Conservation (phyloP, 2,797 vertebrate genomes). For the Philypnodon macrostomus region DNA sequence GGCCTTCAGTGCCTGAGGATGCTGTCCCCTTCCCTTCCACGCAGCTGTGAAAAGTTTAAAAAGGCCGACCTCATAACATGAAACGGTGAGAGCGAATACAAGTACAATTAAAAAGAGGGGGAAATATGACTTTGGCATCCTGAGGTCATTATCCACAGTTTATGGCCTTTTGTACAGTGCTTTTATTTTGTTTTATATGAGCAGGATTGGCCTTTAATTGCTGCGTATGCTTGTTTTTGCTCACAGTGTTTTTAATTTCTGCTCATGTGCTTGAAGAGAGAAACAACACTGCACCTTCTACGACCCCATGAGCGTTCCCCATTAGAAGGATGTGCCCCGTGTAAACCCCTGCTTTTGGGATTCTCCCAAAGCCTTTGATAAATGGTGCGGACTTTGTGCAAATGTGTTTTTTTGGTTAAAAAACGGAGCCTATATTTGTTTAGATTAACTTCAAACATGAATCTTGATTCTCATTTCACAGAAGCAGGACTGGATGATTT, state of each 20-base stretch:
- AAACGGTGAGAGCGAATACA: constrained; percentile 72
- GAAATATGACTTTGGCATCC: constrained; percentile 80
- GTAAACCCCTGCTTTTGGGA: constrained; percentile 30
- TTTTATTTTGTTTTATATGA: constrained; percentile 80
- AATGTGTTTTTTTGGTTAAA: constrained; percentile 33
- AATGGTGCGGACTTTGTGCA: constrained; percentile 23
- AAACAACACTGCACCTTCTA: constrained; percentile 56
- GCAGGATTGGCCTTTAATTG: constrained; percentile 74
- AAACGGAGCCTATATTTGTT: constrained; percentile 21
- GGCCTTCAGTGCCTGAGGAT: constrained; percentile 71
- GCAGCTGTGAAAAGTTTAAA: constrained; percentile 79
- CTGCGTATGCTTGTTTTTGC: constrained; percentile 72
- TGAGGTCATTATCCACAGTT: constrained; percentile 78
- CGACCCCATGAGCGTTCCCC: constrained; percentile 60
- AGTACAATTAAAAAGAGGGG: constrained; percentile 72
- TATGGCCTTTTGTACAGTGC: constrained; percentile 77
- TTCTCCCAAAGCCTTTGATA: constrained; percentile 32
- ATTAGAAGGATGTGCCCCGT: constrained; percentile 30
- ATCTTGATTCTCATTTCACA: too few relatives aligned
- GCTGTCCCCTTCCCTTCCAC: constrained; percentile 73
- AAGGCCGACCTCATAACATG: constrained; percentile 74
- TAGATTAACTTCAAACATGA: constrained; percentile 8
- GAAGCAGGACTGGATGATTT: too few relatives aligned
- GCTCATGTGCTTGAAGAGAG: constrained; percentile 44
- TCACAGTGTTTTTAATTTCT: constrained; percentile 67